Conservation (phyloP, 2,797 vertebrate genomes). For the Sebastes oblongus region DNA sequence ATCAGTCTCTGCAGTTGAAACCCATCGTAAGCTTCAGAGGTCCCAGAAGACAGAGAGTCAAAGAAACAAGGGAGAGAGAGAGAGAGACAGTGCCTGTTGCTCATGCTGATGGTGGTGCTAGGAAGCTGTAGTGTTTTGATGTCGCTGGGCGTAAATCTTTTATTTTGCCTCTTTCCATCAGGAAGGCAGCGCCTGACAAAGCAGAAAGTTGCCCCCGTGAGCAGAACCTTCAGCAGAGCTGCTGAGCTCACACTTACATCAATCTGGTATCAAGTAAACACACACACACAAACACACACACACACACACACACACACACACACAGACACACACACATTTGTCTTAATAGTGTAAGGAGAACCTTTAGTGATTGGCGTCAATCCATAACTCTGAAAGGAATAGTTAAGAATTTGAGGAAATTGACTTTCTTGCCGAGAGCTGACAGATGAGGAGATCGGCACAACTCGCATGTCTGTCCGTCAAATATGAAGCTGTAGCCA, state of each 20-base stretch:
- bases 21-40: constrained; percentile 7
- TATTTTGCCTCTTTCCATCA: constrained; percentile 35
- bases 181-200: constrained; percentile 33
- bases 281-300: constrained; percentile 1
- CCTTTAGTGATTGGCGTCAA: not conserved
- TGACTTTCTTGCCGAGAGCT: not conserved
- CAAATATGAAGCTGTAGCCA: not conserved
- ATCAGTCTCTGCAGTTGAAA: constrained; percentile 11
- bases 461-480: not conserved
- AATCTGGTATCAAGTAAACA: not conserved
- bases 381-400: not conserved
- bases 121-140: constrained; percentile 8
- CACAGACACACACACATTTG: not conserved
- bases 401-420: not conserved
- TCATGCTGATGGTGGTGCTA: constrained; percentile 22
- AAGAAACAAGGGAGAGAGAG: not conserved
- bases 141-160: constrained; percentile 38
- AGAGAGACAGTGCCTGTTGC: constrained; percentile 1
- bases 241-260: constrained; percentile 35
- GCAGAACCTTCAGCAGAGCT: constrained; percentile 32
- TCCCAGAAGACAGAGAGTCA: not conserved
- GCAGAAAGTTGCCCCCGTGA: constrained; percentile 31
- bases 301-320: not conserved
- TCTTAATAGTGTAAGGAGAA: not conserved
- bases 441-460: not conserved